Conservation (phyloP, 2,797 vertebrate species). For the Silurus aristotelis region DNA sequence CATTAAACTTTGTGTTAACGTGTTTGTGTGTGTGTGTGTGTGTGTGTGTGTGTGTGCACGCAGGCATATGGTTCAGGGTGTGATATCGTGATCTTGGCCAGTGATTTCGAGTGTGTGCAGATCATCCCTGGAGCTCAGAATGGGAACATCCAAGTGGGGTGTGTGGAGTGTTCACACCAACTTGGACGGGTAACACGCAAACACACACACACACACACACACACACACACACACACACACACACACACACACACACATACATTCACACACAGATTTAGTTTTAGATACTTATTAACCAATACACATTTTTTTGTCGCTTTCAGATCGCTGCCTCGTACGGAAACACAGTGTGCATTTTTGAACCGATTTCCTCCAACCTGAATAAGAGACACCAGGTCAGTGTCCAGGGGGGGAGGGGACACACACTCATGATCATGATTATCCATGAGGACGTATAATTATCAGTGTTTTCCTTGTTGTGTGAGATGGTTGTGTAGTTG, state of each 20-base stretch:
- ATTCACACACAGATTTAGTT: no score
- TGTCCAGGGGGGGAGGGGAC: neutral
- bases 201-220: neutral
- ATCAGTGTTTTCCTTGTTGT: neutral
- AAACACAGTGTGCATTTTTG: conserved; percentile 98
- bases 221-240: neutral
- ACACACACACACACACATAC: no score
- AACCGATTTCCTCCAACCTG: conserved; percentile 88
- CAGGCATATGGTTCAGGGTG: conserved; percentile 98
- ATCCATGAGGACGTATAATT: neutral
- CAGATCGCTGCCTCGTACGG: conserved; percentile 98
- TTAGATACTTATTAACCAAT: neutral
- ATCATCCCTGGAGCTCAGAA: conserved; percentile 99
- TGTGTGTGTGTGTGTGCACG: conserved; percentile 14
- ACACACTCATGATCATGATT: neutral
- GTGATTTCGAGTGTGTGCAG: conserved; percentile 98
- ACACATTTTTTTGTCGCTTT: conserved; percentile 57
- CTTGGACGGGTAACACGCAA: conserved; percentile 90
- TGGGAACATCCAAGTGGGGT: conserved; percentile 99
- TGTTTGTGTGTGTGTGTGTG: conserved; percentile 9
- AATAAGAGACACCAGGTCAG: conserved; percentile 78
- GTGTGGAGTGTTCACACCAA: conserved; percentile 94
- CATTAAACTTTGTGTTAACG: neutral
- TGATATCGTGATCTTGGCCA: conserved; percentile 95
- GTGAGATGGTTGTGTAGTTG: neutral